Evolutionary conservation across 2,888 invertebrate genomes (phyloP), one percentile per base, ranked within the genome.

Genomic region (Thymelicus acteon): DNA sequence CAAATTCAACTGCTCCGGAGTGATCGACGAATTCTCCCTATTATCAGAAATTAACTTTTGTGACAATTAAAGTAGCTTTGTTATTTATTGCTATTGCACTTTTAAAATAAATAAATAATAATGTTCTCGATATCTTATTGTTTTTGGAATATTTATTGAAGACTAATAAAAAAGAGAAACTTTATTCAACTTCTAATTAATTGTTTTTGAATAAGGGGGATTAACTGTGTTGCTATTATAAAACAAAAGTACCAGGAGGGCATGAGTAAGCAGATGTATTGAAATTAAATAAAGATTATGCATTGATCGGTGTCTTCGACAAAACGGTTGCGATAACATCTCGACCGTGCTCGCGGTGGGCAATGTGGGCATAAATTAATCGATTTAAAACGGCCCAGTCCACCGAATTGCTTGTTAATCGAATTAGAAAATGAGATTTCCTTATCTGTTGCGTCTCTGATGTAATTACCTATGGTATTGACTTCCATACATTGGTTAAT

Each of bases 361-460:
- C 84, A 89, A 90, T 89, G 83, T 83, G 83, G 83, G 84, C 84
- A 89, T 90, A 90, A 88, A 88, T 90, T 89, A 85, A 84, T 87
- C 86, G 89, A 89, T 87, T 89, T 84, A 80, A 85, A 88, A 86
- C 86, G 80, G 76, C 75, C 73, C 76, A 74, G 72, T 75, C 75
- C 73, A 76, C 75, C 77, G 77, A 80, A 79, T 78, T 78, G 75
- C 75, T 75, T 73, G 77, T 75, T 70, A 78, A 76, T 76, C 73
- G 74, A 71, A 72, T 76, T 72, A 71, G 71, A 66, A 71, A 71
- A 71, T 69, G 64, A 64, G 13, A 60, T 70, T 64, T 70, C 48
- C 39, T 69, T 63, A 58, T 62, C 54, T 48, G 63, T 63, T 48
- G 4, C 13, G 13, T 6, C 57, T n/a, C 37, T 31, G 24, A 12